Conservation (phyloP, 2,888 invertebrate genomes). For the Eilema depressum region DNA sequence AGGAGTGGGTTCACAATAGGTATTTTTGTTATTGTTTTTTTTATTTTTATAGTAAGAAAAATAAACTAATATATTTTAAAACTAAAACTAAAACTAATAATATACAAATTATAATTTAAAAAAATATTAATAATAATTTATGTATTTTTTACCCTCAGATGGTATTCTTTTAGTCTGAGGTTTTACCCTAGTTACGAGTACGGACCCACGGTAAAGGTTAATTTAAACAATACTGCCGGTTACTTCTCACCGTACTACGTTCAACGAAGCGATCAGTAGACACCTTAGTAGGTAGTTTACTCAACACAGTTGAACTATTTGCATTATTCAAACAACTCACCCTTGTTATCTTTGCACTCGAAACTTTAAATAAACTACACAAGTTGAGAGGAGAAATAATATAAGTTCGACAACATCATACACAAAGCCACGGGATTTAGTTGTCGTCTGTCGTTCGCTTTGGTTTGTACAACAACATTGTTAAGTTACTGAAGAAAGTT, state of each 20-base stretch:
- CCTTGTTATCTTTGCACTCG: constrained; percentile 78
- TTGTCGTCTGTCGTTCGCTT: constrained; percentile 48
- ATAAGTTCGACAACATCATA: constrained; percentile 65
- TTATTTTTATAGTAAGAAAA: too few species aligned
- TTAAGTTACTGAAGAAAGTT: constrained; percentile 55
- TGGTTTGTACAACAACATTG: constrained; percentile 61
- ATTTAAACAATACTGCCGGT: neutral
- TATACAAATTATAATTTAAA: too few species aligned
- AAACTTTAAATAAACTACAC: constrained; percentile 77
- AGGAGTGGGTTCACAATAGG: too few species aligned
- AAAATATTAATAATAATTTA: too few species aligned
- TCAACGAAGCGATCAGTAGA: constrained; percentile 7
- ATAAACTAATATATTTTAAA: too few species aligned
- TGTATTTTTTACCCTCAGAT: too few species aligned
- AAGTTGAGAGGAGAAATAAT: constrained; percentile 72
- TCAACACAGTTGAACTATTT: constrained; percentile 49
- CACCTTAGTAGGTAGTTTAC: constrained; percentile 4
- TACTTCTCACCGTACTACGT: neutral
- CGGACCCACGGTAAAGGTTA: too few species aligned
- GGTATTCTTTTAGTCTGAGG: too few species aligned
- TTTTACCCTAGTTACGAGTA: too few species aligned
- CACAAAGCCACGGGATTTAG: constrained; percentile 61
- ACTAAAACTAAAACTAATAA: too few species aligned
- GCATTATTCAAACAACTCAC: constrained; percentile 74
- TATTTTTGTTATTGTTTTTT: too few species aligned